Percentiles rank a stretch among this genome's conserved stretches.
These are phyloP conservation scores for Vannuccia rotundouncinata DNA, from an alignment of 2,888 invertebrate genomes.

Conservation along the genomic window DNA sequence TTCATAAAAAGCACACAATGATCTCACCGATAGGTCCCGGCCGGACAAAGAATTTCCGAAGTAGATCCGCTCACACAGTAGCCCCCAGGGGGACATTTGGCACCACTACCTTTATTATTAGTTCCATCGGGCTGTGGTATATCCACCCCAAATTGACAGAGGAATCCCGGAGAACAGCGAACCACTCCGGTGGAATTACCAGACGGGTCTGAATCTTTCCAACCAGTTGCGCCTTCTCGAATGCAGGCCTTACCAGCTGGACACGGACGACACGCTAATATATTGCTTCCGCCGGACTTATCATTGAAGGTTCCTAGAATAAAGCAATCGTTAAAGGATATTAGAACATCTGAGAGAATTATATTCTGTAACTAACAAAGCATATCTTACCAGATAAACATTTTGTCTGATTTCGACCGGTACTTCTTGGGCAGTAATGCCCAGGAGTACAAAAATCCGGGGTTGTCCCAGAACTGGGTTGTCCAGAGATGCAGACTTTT, in stretches of 20 bases:
- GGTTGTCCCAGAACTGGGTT: slow-evolving; percentile 43
- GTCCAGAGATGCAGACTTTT: slow-evolving; percentile 48
- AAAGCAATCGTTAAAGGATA: too few relatives aligned
- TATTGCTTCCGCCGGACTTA: background rate
- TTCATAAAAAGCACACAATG: too few relatives aligned
- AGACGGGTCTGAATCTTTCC: background rate
- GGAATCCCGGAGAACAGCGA: background rate
- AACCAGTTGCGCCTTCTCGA: background rate
- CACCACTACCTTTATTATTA: slow-evolving; percentile 43
- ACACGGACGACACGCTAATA: background rate
- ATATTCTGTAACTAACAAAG: too few relatives aligned
- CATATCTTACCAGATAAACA: background rate
- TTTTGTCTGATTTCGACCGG: slow-evolving; percentile 38
- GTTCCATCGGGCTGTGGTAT: background rate
- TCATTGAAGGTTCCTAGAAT: background rate
- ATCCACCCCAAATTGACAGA: background rate
- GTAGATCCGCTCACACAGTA: slow-evolving; percentile 49
- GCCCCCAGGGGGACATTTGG: slow-evolving; percentile 48
- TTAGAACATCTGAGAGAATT: too few relatives aligned
- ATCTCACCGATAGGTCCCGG: slow-evolving; percentile 46
- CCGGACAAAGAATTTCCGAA: slow-evolving; percentile 47
- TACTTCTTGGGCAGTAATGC: slow-evolving; percentile 48
- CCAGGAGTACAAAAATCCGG: slow-evolving; percentile 45
- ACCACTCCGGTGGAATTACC: background rate
- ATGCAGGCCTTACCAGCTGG: background rate